These are phyloP conservation scores for Bombus huntii DNA, from an alignment of 1,140 invertebrate species.

Conservation along the genomic window DNA sequence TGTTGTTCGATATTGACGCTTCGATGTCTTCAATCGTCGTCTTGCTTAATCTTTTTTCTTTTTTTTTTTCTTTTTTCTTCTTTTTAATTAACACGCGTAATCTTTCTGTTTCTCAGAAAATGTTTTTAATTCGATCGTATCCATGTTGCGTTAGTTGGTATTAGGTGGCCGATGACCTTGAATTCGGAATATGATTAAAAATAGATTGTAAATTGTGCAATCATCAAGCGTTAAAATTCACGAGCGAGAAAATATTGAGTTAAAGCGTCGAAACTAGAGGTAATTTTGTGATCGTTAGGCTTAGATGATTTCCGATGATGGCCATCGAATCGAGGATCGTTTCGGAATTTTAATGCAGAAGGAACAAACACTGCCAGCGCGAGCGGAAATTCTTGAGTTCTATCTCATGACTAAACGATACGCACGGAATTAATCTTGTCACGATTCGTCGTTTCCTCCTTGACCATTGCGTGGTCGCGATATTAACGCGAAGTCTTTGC, in stretches of 20 bases:
- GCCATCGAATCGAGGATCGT: background rate
- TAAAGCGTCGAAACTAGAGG: no score
- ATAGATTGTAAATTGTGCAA: no score
- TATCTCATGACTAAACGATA: slow-evolving; percentile 40
- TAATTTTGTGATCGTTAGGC: background rate
- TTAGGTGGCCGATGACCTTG: background rate
- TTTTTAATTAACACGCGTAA: no score
- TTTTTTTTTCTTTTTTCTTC: no score
- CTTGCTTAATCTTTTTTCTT: background rate
- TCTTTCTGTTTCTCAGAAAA: background rate
- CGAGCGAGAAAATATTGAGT: background rate
- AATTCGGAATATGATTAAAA: background rate
- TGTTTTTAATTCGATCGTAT: background rate
- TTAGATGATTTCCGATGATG: background rate
- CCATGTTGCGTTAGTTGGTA: background rate
- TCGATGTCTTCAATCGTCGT: background rate
- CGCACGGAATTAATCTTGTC: background rate
- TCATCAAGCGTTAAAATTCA: background rate
- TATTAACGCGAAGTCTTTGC: background rate
- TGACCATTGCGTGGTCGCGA: slow-evolving; percentile 1
- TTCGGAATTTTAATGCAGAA: background rate
- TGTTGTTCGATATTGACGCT: background rate
- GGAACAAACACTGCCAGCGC: slow-evolving; percentile 61
- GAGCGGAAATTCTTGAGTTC: slow-evolving; percentile 39
- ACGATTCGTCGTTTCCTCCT: slow-evolving; percentile 29